Percentiles rank a stretch among this genome's conserved stretches.
phyloP scores from a whole-genome alignment of 2,113 vertebrate genomes.

The Arothron firmamentum region DNA sequence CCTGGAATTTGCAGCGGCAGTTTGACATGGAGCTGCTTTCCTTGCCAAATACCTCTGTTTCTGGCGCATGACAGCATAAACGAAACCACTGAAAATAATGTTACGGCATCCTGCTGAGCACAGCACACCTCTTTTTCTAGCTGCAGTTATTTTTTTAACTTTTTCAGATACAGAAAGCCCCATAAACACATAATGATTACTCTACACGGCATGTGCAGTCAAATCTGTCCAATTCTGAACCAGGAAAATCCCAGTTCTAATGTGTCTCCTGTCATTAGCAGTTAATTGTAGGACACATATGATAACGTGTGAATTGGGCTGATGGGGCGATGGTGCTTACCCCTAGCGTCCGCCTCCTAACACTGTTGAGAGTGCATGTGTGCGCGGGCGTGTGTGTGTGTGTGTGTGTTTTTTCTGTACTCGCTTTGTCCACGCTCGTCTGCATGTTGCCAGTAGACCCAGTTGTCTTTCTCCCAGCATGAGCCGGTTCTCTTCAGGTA shows the following conservation, averaged over 20 bases:
- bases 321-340: conserved; percentile 41
- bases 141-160: background rate
- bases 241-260: background rate
- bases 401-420: background rate
- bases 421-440: conserved; percentile 13
- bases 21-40: too few species aligned
- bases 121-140: background rate
- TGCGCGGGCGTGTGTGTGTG: conserved; percentile 1
- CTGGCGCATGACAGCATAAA: too few species aligned
- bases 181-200: background rate
- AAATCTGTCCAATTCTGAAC: background rate
- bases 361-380: conserved; percentile 12
- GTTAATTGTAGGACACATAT: conserved; percentile 3
- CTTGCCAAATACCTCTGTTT: too few species aligned
- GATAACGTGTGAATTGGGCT: conserved; percentile 18
- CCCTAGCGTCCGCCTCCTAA: conserved; percentile 21
- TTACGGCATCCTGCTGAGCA: too few species aligned
- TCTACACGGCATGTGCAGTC: background rate
- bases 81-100: too few species aligned
- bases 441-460: conserved; percentile 27
- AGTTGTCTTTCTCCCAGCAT: background rate
- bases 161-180: background rate
- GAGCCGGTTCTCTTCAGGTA: conserved; percentile 11
- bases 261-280: conserved; percentile 1
- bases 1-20: too few species aligned